phyloP scores from a whole-genome alignment of 2,888 invertebrate genomes.

The Hofmannophila pseudospretella region DNA sequence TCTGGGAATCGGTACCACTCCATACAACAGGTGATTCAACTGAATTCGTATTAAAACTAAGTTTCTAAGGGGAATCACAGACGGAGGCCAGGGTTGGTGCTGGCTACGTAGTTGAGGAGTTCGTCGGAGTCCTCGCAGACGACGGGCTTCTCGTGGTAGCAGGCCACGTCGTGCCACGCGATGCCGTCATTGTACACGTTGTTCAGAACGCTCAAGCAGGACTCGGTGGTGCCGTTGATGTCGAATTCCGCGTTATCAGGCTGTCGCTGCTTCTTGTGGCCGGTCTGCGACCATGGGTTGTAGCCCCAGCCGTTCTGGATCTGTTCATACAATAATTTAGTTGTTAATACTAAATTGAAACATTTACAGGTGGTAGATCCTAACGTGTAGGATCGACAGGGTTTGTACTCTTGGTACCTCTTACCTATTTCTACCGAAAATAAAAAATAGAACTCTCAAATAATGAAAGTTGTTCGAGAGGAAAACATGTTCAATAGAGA shows the following conservation, averaged over 20 bases:
- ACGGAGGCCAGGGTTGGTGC: constrained; percentile 89
- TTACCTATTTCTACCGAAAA: too few relatives aligned
- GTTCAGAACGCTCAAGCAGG: constrained; percentile 91
- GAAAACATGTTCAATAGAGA: too few relatives aligned
- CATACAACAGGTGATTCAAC: neutral
- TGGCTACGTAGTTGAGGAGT: constrained; percentile 89
- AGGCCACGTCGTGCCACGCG: constrained; percentile 96
- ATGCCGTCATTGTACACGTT: constrained; percentile 96
- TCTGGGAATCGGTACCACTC: too few relatives aligned
- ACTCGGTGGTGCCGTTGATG: constrained; percentile 91
- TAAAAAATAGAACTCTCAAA: too few relatives aligned
- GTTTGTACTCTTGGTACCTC: too few relatives aligned
- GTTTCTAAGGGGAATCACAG: constrained; percentile 78
- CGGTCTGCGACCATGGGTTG: constrained; percentile 94
- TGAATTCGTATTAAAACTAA: neutral
- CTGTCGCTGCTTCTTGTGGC: constrained; percentile 92
- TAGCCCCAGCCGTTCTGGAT: constrained; percentile 85
- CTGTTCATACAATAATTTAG: too few relatives aligned
- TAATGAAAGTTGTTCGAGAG: too few relatives aligned
- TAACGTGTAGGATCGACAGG: too few relatives aligned
- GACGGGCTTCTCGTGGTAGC: constrained; percentile 95
- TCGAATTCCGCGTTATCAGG: constrained; percentile 95
- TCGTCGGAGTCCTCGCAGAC: constrained; percentile 95
- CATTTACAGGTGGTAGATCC: too few relatives aligned
- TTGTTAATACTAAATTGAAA: too few relatives aligned